Evolutionary conservation across 2,113 vertebrate genomes (phyloP), one percentile per base, ranked within the genome.

Genomic region (Anolis sagrei): DNA sequence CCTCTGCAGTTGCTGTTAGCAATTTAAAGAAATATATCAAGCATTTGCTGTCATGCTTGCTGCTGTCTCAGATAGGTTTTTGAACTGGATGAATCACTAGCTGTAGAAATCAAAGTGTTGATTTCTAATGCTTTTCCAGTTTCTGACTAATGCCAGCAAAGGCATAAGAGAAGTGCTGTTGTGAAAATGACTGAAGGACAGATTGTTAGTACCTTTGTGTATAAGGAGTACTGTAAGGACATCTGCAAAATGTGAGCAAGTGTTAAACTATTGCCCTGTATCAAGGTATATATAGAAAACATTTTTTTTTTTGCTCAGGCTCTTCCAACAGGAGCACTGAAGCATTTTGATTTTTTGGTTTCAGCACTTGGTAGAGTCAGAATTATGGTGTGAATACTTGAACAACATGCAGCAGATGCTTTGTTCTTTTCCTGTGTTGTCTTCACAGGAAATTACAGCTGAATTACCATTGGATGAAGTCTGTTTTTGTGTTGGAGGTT

Each of bases 51-150:
- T 74, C 79, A 21, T 79, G 68, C 32, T 32, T 83, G 39, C 81
- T 83, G 32, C 81, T n/a, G n/a, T 54, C 62, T 64, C 44, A 58
- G 76, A 64, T 69, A 75, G 69, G 81, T 18, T 79, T 66, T 58
- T 68, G 58, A 66, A 51, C 51, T 10, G 39, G 81, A 66, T 84
- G 81, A 87, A 66, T 87, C 86, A 79, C 61, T 39, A 18, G 44
- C 64, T 86, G 78, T 73, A 80, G 54, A 3, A 80, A 80, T 86
- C 69, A 49, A 80, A 86, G 78, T 81, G 84, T n/a, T 69, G 29
- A 32, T 36, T 87, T 79, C 69, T 44, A 54, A 49, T 4, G 5
- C n/a, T 74, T 44, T 75, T 51, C 69, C 39, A 49, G 21, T 29
- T 36, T 66, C 69, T 86, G 84, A 86, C 84, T 81, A 75, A 86